phyloP scores from a whole-genome alignment of 30 jellyfish, hydroid and myxozoan species.

The Chrysaora quinquecirrha region DNA sequence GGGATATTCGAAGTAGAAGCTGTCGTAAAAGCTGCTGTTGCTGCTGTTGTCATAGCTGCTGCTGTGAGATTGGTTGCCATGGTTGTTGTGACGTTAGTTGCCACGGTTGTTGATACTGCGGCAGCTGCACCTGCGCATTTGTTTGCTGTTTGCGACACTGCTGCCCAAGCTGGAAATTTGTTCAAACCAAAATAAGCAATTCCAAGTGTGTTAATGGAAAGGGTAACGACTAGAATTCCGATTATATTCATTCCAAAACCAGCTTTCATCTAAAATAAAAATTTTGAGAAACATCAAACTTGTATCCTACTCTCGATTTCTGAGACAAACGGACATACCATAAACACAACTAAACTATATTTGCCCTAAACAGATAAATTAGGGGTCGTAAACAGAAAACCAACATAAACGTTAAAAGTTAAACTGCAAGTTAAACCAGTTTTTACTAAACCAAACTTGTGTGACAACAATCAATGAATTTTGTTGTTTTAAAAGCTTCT shows the following conservation, averaged over 20 bases:
- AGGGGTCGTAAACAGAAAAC: too few species aligned
- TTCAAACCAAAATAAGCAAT: constrained; percentile 70
- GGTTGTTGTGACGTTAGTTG: constrained; percentile 20
- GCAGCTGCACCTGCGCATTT: constrained; percentile 3
- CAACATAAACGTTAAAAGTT: too few species aligned
- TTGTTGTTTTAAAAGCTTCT: too few species aligned
- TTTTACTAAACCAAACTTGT: too few species aligned
- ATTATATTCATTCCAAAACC: constrained; percentile 96
- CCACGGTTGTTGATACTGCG: neutral
- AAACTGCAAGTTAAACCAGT: too few species aligned
- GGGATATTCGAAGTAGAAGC: neutral
- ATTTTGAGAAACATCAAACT: neutral
- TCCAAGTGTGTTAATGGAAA: constrained; percentile 94
- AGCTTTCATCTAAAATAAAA: constrained; percentile 82
- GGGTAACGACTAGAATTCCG: constrained; percentile 82
- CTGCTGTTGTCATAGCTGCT: neutral
- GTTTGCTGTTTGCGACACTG: constrained; percentile 14
- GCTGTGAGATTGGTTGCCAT: neutral
- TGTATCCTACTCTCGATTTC: neutral
- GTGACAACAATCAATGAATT: too few species aligned
- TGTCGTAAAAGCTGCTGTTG: neutral
- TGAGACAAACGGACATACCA: too few species aligned
- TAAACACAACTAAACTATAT: too few species aligned
- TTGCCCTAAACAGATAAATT: too few species aligned
- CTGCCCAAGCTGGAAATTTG: constrained; percentile 88